Evolutionary conservation across 2,113 vertebrate genomes (phyloP), one percentile per base, ranked within the genome.

Genomic region (Cephalopterus ornatus): DNA sequence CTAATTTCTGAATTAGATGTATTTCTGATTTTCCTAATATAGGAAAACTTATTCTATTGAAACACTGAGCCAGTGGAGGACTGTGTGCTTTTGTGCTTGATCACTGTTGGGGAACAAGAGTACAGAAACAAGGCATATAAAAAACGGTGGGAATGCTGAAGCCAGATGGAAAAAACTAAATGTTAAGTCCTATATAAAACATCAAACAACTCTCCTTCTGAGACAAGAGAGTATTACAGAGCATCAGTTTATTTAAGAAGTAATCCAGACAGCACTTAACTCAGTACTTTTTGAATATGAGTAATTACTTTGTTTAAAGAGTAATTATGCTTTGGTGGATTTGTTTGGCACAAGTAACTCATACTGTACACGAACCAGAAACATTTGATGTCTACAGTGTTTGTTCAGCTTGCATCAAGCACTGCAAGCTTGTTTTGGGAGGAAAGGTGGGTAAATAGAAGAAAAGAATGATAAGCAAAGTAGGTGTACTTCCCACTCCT

Each of bases 291-390:
- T 35, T 62, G 44, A 91, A 66, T 75, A 81, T 17, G 18, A 92
- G 32, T 87, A 92, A 92, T 87, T 89, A 50, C 61, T 92, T 91
- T 93, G 73, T 86, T 93, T 95, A 87, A 89, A 91, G 76, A 71
- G 58, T 74, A 91, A 91, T 93, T 92, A 61, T 32, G 32, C 44
- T 87, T 68, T 72, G 27, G 56, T 94, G 74, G 71, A 56, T 90
- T 95, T 91, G n/a, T 94, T 93, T 95, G 89, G 74, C 92, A 79
- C 6, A 6, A 81, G 77, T 27, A 85, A 73, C 53, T 75, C 53
- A 12, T 70, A 70, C 53, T 2, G 9, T 61, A 41, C 27, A 9
- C 16, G 61, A 94, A 82, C 41, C 65, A 95, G 87, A 93, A 93
- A 58, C 22, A 72, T 61, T 89, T 89, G 84, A 61, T 91, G 66